Evolutionary conservation across 2,888 invertebrate species (phyloP), one percentile per base, ranked within the genome.

Genomic region (Erebia aethiops): DNA sequence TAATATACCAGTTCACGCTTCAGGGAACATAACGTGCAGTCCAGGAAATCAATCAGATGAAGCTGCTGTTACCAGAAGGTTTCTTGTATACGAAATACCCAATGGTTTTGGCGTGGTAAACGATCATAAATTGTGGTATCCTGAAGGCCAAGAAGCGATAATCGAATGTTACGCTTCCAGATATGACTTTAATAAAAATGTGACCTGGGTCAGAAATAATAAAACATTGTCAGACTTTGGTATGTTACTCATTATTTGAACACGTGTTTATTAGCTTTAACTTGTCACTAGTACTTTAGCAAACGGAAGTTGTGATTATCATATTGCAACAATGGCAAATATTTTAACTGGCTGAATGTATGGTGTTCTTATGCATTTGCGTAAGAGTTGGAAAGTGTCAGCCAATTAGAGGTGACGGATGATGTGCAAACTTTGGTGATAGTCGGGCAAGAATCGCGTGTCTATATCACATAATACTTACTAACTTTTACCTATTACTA

Each of bases 111-210:
- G 91, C 9, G 84, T 91, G 51, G 76, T 73, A 41, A 76, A 85
- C 63, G 71, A 60, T 0, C 69, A 80, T 0, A 77, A 80, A 10
- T 77, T 75, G 1, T 90, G 89, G 88, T 89, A 83, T 69, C 72
- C 86, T 2, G 82, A 91, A 77, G 79, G 82, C 26, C 77, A 87
- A 13, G 75, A 78, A 9, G 82, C 88, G 1, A 74, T 72, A 9
- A 58, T 88, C 4, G 82, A 81, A 65, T 93, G 92, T 75, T 75
- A 87, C 46, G 92, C 89, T 46, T 91, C 92, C 0, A 82, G 78
- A 73, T 86, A 88, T 72, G 81, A 87, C 14, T 92, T 83, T 74
- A 21, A 64, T 1, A n/a, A n/a, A n/a, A 84, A 82, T 70, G 83
- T 90, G 0, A 82, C 83, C n/a, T 93, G 92, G 92, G 52, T 77